Percentiles rank a stretch among this genome's conserved stretches.
Evolutionary conservation across 2,888 invertebrate species (phyloP).

Genomic region (Calameuta pallipes): DNA sequence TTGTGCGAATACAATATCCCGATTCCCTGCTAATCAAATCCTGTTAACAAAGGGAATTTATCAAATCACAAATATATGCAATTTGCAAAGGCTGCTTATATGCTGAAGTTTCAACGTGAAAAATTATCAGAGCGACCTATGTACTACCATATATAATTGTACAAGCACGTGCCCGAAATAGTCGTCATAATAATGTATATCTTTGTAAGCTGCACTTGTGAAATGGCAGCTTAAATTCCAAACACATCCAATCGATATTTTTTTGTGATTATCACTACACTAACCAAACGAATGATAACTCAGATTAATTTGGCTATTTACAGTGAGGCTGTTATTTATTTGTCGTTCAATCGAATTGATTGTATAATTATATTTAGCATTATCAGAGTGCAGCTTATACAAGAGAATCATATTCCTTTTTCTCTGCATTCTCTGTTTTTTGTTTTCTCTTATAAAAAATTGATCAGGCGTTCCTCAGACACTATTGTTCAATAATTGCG

Average conservation of each 20-base stretch:
- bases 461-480: not conserved
- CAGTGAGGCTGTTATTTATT: not conserved
- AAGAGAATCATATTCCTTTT: not conserved
- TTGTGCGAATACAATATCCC: not conserved
- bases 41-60: not conserved
- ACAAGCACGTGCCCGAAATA: not conserved
- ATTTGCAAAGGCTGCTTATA: not conserved
- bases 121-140: not conserved
- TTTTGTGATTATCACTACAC: not conserved
- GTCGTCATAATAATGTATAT: not conserved
- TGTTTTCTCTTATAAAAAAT: not conserved
- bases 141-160: not conserved
- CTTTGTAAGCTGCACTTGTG: not conserved
- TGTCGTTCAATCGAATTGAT: not conserved
- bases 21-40: not conserved
- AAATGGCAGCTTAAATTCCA: not conserved
- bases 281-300: not conserved
- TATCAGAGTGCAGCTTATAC: not conserved
- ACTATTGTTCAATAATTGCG: not conserved
- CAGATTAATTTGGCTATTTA: not conserved
- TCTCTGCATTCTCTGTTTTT: not conserved
- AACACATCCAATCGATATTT: not conserved
- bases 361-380: not conserved
- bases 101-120: not conserved
- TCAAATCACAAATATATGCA: not conserved